Evolutionary conservation across 2,888 invertebrate genomes (phyloP).

Genomic region (Tenodera sinensis): DNA sequence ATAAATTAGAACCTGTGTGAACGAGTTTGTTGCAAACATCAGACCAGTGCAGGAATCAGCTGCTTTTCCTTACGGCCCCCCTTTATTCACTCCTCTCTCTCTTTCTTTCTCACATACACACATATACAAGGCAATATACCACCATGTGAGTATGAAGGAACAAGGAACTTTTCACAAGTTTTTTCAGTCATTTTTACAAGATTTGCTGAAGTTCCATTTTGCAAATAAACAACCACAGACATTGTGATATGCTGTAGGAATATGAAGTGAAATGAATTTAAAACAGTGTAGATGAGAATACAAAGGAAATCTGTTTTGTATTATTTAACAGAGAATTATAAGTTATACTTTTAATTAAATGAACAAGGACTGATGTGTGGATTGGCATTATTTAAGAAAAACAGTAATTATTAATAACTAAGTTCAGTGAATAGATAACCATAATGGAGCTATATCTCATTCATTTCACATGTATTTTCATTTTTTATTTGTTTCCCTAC

Average conservation of each 20-base stretch:
- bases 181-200: not conserved
- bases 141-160: not conserved
- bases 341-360: not conserved
- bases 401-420: not conserved
- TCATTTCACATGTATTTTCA: not conserved
- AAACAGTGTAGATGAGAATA: not conserved
- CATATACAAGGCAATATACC: not conserved
- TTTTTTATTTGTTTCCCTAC: not conserved
- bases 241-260: not conserved
- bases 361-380: not conserved
- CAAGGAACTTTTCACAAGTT: not conserved
- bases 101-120: not conserved
- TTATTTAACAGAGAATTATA: not conserved
- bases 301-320: not conserved
- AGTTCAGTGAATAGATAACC: not conserved
- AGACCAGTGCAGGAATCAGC: not conserved
- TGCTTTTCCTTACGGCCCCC: not conserved
- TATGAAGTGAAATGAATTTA: not conserved
- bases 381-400: not conserved
- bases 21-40: not conserved
- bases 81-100: not conserved
- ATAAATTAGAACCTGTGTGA: conserved; percentile 21
- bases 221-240: not conserved
- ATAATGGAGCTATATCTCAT: not conserved
- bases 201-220: not conserved